These are phyloP conservation scores for Cylas formicarius DNA, from an alignment of 1,140 invertebrate genomes.

Conservation along the genomic window DNA sequence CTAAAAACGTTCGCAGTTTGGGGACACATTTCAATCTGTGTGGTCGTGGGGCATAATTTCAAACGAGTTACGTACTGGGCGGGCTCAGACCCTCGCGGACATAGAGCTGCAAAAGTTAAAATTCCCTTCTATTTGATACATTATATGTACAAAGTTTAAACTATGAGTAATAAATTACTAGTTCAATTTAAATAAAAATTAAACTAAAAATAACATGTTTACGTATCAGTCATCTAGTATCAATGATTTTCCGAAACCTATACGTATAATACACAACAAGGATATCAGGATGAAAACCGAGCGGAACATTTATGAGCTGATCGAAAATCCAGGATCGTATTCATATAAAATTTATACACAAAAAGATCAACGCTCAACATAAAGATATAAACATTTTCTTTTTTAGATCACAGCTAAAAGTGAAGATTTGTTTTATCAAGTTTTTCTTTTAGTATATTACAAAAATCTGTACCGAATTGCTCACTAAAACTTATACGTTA, in stretches of 20 bases:
- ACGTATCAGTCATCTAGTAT: neutral
- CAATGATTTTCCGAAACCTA: constrained; percentile 5
- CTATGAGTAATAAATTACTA: too few relatives aligned
- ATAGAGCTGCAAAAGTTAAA: too few relatives aligned
- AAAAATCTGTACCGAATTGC: constrained; percentile 1
- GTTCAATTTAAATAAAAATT: too few relatives aligned
- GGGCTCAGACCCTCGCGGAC: too few relatives aligned
- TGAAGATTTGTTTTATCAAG: constrained; percentile 11
- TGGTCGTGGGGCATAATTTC: too few relatives aligned
- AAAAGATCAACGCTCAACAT: neutral
- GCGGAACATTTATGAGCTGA: neutral
- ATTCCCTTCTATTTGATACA: too few relatives aligned
- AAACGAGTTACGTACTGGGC: too few relatives aligned
- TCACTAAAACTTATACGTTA: neutral
- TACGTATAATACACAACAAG: neutral
- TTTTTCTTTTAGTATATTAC: constrained; percentile 9
- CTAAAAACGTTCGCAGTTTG: too few relatives aligned
- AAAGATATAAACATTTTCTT: constrained; percentile 9
- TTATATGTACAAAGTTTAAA: too few relatives aligned
- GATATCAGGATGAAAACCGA: neutral
- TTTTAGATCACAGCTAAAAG: constrained; percentile 14
- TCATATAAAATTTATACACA: neutral
- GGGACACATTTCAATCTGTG: too few relatives aligned
- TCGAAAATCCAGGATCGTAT: neutral
- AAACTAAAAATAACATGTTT: too few relatives aligned